Evolutionary conservation across 92 coral and sea anemone genomes (phyloP).

Genomic region (Paragorgia papillata): DNA sequence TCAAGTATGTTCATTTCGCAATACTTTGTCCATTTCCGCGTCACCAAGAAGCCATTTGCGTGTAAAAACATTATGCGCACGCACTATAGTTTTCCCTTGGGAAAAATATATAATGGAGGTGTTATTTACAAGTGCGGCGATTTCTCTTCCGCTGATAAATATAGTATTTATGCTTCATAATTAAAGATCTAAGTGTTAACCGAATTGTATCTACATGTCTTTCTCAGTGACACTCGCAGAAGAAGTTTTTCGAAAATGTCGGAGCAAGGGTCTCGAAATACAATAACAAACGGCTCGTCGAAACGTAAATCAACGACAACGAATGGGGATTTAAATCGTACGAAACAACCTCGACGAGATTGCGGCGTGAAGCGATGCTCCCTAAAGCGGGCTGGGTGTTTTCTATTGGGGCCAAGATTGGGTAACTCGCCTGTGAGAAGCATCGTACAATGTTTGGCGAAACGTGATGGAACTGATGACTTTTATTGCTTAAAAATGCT

Average conservation of each 20-base stretch:
- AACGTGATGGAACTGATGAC: conserved; percentile 96
- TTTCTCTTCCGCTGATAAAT: too few species aligned
- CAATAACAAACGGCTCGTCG: conserved; percentile 54
- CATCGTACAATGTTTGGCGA: conserved; percentile 97
- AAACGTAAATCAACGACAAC: conserved; percentile 51
- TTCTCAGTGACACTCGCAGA: conserved; percentile 16
- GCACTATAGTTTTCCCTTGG: conserved; percentile 23
- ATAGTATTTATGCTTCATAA: too few species aligned
- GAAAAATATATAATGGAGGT: neutral
- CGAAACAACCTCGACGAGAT: conserved; percentile 57
- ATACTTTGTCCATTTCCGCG: neutral
- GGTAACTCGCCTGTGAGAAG: conserved; percentile 99
- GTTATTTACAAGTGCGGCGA: conserved; percentile 15
- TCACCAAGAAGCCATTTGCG: too few species aligned
- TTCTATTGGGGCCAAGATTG: conserved; percentile 90
- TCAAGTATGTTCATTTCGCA: too few species aligned
- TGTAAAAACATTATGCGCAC: conserved; percentile 49
- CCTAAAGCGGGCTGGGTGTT: conserved; percentile 93
- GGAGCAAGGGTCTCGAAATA: conserved; percentile 18
- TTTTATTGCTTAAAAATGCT: conserved; percentile 91
- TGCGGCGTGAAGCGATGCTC: conserved; percentile 68
- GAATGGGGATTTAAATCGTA: conserved; percentile 52
- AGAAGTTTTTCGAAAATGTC: conserved; percentile 41
- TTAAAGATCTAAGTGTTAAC: neutral
- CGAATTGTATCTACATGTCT: conserved; percentile 2